A percentile compares a stretch with the other conserved stretches of the same genome.
Evolutionary conservation across 2,113 vertebrate species (phyloP).

Genomic region (Oceanites oceanicus): DNA sequence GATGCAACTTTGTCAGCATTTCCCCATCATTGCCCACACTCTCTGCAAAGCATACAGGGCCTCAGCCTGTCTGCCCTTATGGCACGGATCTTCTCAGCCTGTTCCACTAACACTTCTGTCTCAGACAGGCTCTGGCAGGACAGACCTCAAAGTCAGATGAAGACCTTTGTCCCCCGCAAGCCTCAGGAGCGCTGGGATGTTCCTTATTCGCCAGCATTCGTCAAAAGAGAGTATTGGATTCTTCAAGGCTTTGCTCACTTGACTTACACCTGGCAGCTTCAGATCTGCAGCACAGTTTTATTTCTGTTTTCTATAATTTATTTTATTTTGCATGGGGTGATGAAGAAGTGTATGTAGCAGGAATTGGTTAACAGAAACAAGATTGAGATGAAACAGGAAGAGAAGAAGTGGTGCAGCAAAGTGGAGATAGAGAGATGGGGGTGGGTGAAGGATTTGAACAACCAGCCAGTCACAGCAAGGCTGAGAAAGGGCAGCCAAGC

Average conservation of each 20-base stretch:
- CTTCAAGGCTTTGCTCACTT: background rate
- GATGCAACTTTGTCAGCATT: background rate
- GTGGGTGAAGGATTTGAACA: background rate
- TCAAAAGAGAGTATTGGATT: background rate
- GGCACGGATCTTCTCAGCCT: background rate
- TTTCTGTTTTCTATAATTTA: background rate
- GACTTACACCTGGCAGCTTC: background rate
- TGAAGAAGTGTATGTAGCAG: background rate
- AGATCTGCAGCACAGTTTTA: background rate
- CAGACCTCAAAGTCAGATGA: background rate
- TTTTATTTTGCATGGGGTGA: background rate
- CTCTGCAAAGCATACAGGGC: background rate
- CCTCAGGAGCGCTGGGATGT: background rate
- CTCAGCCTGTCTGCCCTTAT: background rate
- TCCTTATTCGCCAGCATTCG: background rate
- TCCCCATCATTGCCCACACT: background rate
- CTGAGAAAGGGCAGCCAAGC: background rate
- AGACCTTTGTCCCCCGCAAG: background rate
- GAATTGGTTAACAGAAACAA: background rate
- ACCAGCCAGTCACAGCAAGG: background rate
- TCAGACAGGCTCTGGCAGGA: background rate
- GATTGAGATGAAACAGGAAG: background rate
- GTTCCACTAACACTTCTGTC: background rate
- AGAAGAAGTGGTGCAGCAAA: background rate
- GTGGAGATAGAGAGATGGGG: background rate